Conservation (phyloP, 2,797 vertebrate genomes). For the Sphaeramia orbicularis region DNA sequence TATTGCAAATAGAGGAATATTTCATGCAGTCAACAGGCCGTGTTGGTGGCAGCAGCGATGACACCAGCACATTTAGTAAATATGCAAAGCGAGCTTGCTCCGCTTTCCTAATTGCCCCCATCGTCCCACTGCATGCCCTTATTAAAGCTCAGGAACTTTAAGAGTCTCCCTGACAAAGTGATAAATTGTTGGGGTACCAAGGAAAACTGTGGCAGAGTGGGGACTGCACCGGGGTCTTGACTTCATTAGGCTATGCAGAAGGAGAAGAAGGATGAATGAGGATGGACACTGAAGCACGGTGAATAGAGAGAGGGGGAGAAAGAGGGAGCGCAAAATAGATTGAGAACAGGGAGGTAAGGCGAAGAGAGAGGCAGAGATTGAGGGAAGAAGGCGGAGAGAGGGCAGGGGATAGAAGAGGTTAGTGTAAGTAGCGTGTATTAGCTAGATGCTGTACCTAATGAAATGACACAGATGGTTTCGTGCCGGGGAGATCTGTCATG, state of each 20-base stretch:
- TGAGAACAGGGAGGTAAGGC: slow-evolving; percentile 36
- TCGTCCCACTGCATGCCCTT: slow-evolving; percentile 96
- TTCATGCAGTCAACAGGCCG: slow-evolving; percentile 99
- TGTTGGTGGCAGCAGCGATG: slow-evolving; percentile 89
- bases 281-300: slow-evolving; percentile 88
- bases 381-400: slow-evolving; percentile 38
- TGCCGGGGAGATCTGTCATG: slow-evolving; percentile 62
- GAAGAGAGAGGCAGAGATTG: slow-evolving; percentile 30
- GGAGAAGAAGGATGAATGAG: slow-evolving; percentile 91
- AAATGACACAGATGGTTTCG: slow-evolving; percentile 79
- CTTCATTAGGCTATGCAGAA: slow-evolving; percentile 98
- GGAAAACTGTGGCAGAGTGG: slow-evolving; percentile 93
- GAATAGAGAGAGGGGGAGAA: slow-evolving; percentile 24
- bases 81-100: slow-evolving; percentile 95
- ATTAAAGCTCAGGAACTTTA: slow-evolving; percentile 97
- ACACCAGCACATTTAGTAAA: slow-evolving; percentile 98
- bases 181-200: slow-evolving; percentile 97
- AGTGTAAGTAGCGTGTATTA: slow-evolving; percentile 63
- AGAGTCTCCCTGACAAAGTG: slow-evolving; percentile 99
- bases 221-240: slow-evolving; percentile 87
- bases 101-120: slow-evolving; percentile 93
- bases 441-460: slow-evolving; percentile 74
- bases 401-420: slow-evolving; percentile 41
- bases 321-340: slow-evolving; percentile 48
- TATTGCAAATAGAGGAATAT: slow-evolving; percentile 99